These are phyloP conservation scores for Sinotaia quadrata DNA, from an alignment of 2,888 invertebrate genomes.

Conservation along the genomic window DNA sequence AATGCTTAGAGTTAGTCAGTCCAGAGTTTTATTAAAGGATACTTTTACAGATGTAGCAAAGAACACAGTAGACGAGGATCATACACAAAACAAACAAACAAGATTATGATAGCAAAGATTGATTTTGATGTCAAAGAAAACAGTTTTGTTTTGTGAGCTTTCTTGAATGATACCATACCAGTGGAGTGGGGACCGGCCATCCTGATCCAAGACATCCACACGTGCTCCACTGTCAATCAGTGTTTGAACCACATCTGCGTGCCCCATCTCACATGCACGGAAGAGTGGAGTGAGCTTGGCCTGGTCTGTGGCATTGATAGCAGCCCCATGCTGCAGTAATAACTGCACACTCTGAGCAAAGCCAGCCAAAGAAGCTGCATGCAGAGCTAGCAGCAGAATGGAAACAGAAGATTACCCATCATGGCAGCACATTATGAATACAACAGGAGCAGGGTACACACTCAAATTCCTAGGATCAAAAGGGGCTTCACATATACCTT, in stretches of 20 bases:
- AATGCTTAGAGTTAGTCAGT: no score
- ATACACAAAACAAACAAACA: no score
- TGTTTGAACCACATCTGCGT: slow-evolving; percentile 67
- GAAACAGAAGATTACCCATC: background rate
- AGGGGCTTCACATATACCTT: no score
- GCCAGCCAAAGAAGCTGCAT: slow-evolving; percentile 70
- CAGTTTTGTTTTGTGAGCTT: no score
- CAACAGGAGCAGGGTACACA: no score
- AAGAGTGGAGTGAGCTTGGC: slow-evolving; percentile 71
- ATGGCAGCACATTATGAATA: background rate
- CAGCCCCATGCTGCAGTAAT: slow-evolving; percentile 64
- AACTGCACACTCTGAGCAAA: slow-evolving; percentile 67
- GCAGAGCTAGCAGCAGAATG: slow-evolving; percentile 59
- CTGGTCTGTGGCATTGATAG: slow-evolving; percentile 67
- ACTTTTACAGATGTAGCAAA: no score
- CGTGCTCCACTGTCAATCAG: slow-evolving; percentile 69
- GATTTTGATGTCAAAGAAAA: no score
- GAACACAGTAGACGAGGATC: no score
- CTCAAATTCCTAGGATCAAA: no score
- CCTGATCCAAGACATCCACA: slow-evolving; percentile 68
- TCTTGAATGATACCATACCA: no score
- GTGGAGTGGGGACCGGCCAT: slow-evolving; percentile 70
- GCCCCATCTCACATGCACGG: slow-evolving; percentile 70
- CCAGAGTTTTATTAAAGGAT: no score
- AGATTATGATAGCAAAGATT: no score